Evolutionary conservation across 2,113 vertebrate genomes (phyloP).

Genomic region (Hippocampus mohnikei): DNA sequence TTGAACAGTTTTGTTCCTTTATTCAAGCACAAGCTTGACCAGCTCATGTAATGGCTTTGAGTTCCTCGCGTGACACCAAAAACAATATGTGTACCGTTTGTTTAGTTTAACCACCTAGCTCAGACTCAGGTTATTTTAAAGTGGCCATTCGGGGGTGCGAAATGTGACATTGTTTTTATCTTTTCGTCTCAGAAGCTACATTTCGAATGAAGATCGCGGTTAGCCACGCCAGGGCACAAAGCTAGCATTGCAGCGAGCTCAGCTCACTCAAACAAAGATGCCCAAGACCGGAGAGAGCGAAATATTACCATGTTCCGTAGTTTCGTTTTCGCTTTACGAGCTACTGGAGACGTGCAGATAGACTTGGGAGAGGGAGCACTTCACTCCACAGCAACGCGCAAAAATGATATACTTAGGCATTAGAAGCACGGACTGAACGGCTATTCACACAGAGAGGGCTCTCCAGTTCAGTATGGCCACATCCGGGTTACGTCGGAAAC

Average conservation of each 20-base stretch:
- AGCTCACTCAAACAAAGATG: conserved; percentile 23
- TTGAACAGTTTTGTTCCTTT: too few relatives aligned
- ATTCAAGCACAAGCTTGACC: not conserved
- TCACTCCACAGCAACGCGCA: not conserved
- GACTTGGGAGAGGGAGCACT: not conserved
- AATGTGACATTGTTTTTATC: not conserved
- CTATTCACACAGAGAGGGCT: not conserved
- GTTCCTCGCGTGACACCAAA: not conserved
- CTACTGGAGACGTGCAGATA: not conserved
- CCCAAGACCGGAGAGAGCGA: not conserved
- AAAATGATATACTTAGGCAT: not conserved
- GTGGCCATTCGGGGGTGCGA: not conserved
- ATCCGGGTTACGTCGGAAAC: conserved; percentile 46
- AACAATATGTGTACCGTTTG: not conserved
- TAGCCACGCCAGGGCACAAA: not conserved
- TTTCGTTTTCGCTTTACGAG: not conserved
- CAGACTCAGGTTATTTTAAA: not conserved
- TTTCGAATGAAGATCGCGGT: not conserved
- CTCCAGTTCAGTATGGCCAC: conserved; percentile 6
- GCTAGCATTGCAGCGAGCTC: not conserved
- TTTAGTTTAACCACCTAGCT: not conserved
- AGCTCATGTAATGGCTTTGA: not conserved
- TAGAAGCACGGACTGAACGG: not conserved
- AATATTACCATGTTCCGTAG: conserved; percentile 30
- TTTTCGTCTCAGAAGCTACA: not conserved